Conservation (phyloP, 2,113 vertebrate species). For the Pedionomus torquatus region DNA sequence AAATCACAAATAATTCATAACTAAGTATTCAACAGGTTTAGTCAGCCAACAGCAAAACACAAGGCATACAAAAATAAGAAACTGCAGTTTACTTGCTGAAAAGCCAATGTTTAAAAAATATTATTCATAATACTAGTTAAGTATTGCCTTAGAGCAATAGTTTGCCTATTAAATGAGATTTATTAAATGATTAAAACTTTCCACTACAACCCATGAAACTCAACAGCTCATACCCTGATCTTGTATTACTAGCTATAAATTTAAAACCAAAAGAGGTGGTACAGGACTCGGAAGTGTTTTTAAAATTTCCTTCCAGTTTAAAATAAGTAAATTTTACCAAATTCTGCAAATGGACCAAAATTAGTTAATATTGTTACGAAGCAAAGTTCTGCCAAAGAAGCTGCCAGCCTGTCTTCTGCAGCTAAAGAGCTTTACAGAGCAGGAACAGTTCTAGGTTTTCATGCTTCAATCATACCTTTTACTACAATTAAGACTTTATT, state of each 20-base stretch:
- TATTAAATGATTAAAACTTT: background rate
- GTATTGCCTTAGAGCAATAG: background rate
- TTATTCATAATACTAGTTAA: background rate
- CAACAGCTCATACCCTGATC: background rate
- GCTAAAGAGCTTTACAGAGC: background rate
- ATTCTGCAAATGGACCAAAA: background rate
- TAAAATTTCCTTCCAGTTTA: background rate
- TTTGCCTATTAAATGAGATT: background rate
- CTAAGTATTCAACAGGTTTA: background rate
- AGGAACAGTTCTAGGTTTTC: background rate
- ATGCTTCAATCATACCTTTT: background rate
- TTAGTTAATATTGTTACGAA: background rate
- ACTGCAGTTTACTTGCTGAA: background rate
- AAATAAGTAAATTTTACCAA: background rate
- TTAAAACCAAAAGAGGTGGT: background rate
- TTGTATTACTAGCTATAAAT: background rate
- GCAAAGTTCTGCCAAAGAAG: background rate
- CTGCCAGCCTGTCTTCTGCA: background rate
- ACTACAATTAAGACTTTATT: background rate
- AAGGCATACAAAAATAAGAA: fast-evolving
- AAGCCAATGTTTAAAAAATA: background rate
- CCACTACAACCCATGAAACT: background rate
- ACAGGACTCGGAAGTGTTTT: background rate
- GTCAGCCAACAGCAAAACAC: background rate
- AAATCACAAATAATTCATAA: background rate